phyloP scores from a whole-genome alignment of 2,888 invertebrate genomes.

The Halictus ligatus region DNA sequence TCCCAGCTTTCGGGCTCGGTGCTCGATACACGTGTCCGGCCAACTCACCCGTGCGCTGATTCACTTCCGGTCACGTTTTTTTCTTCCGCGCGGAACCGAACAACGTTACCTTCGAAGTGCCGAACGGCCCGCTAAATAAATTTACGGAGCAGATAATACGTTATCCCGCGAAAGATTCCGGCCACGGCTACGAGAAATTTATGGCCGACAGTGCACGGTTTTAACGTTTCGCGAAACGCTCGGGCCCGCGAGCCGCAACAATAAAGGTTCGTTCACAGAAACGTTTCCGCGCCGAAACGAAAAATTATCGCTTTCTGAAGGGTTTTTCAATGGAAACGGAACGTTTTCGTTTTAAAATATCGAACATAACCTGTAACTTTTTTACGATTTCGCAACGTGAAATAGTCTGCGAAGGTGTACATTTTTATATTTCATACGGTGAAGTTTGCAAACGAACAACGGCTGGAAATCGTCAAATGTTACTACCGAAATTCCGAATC shows the following conservation, averaged over 20 bases:
- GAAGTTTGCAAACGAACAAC: too few relatives aligned
- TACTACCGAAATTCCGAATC: too few relatives aligned
- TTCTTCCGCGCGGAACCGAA: neutral
- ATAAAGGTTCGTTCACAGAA: neutral
- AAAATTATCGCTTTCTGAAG: neutral
- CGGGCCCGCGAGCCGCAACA: neutral
- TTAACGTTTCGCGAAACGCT: neutral
- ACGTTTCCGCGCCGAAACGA: neutral
- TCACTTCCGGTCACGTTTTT: constrained; percentile 12
- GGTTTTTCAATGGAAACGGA: too few relatives aligned
- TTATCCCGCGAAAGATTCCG: constrained; percentile 10
- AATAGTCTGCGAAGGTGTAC: too few relatives aligned
- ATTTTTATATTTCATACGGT: too few relatives aligned
- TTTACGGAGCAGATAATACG: constrained; percentile 3
- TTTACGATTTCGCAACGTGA: too few relatives aligned
- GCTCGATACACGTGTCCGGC: constrained; percentile 9
- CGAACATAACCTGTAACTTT: too few relatives aligned
- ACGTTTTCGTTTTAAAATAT: too few relatives aligned
- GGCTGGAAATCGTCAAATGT: too few relatives aligned
- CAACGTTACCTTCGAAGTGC: constrained; percentile 6
- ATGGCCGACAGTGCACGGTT: neutral
- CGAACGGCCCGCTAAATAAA: neutral
- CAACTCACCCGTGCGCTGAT: neutral
- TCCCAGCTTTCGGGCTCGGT: constrained; percentile 20
- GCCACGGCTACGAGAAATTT: neutral